Base-by-base conservation (phyloP, 1,140 invertebrate genomes). In the Plectrocnemia conspersa region DNA sequence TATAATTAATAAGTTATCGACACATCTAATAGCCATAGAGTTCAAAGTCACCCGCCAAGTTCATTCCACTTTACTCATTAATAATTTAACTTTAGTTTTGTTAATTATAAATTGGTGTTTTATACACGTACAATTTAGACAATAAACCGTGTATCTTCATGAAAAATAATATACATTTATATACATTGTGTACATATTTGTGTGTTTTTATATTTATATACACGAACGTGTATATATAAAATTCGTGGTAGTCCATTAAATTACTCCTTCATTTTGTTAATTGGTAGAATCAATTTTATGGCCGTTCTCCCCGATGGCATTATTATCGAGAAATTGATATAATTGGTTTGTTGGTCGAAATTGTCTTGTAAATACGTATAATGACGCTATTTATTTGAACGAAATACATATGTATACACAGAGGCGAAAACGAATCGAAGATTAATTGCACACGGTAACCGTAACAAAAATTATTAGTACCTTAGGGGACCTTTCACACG, bases 231-330 rank as follows among this genome's bases (percentile, higher is more conserved):
- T 45, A 25, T 50, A 50, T 50, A 50, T 38, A 38, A 50, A 38
- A 50, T 38, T 50, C 33, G 36, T 33, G 19, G 47, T 32, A 50
- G 47, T 50, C 47, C 47, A 50, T 50, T 50, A 50, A 50, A 50
- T 50, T 50, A 50, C 47, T 50, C 50, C 38, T 44, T 52, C 50
- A 52, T 52, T 52, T 52, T 44, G 50, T 52, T 52, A 52, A 52
- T 52, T 52, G 50, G 40, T 42, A 25, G 50, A 52, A 52, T 52
- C 50, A 52, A 52, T 52, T 52, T 52, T 52, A 52, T 52, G 50
- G 50, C 48, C 48, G 36, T 38, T 38, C 48, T 40, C 36, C 33
- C 22, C 33, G 36, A 44, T 52, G 36, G 40, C 25, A 52, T 52
- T 52, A 52, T 52, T 52, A 52, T 52, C 40, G 50, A 52, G 50